phyloP scores from a whole-genome alignment of 1,140 invertebrate genomes.

The Protaetia brevitarsis region DNA sequence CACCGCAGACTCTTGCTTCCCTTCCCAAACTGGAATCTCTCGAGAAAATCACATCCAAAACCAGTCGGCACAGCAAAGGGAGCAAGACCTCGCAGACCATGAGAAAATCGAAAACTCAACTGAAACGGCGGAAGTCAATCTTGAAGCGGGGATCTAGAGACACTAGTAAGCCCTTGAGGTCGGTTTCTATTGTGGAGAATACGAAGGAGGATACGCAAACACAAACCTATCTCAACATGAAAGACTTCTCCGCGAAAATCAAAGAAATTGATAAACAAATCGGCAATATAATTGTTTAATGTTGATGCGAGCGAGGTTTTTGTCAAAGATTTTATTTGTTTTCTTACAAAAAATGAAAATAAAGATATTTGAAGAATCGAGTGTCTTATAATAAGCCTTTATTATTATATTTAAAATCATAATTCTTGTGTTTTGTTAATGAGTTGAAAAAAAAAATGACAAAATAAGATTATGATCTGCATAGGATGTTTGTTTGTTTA shows the following conservation, averaged over 20 bases:
- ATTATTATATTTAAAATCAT: no score
- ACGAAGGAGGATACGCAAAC: slow-evolving; percentile 10
- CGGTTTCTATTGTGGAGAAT: not conserved
- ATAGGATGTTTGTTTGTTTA: no score
- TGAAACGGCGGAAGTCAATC: not conserved
- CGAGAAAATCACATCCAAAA: not conserved
- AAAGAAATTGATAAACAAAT: no score
- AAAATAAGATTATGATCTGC: no score
- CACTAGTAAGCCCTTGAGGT: not conserved
- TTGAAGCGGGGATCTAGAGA: not conserved
- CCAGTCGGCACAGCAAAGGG: not conserved
- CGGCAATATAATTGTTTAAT: no score
- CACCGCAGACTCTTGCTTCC: not conserved
- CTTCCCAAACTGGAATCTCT: not conserved
- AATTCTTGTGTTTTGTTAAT: no score
- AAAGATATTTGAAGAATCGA: no score
- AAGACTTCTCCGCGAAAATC: not conserved
- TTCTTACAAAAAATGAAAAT: no score
- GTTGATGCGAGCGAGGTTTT: no score
- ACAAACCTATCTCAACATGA: slow-evolving; percentile 13
- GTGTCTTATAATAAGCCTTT: no score
- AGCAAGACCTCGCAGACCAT: not conserved
- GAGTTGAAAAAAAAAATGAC: no score
- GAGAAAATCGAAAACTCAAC: not conserved
- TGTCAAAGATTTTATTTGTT: no score